Base-by-base conservation (phyloP, 2,888 invertebrate genomes). In the Drosophila mulleri region DNA sequence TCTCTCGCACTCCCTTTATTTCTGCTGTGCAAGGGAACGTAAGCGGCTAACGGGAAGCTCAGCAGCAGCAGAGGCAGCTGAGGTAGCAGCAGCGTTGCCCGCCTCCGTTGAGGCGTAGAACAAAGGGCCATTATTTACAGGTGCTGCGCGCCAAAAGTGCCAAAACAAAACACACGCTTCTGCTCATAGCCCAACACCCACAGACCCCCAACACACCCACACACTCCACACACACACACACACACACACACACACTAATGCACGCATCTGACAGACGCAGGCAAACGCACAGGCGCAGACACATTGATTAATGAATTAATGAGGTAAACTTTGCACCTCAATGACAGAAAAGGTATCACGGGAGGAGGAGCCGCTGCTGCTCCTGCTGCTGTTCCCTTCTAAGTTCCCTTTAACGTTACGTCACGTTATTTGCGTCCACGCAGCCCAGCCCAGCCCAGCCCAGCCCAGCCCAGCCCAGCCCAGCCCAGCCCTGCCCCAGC, bases 281-380 rank as follows among this genome's bases (percentile, higher is more conserved):
- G 56, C 64, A 65, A 45, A 42, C 63, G 44, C 76, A 69, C 72
- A 78, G 83, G 77, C 67, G 86, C 86, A 84, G 83, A 88, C 84
- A 86, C 86, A 89, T 86, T 86, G 86, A 86, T 86, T 86, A 86
- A 86, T 86, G 86, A 86, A 86, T 86, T 86, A 86, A 86, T 86
- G 86, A 86, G 86, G 78, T 86, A 86, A 86, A 86, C 86, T 86
- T 86, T 86, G 86, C 86, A 86, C 86, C 89, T 86, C 88, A 86
- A 87, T 86, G 86, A 87, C 86, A 86, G 85, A 82, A 88, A 83
- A 80, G 83, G 78, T 80, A 71, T 66, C 72, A 72, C 53, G 67
- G 82, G 73, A 60, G 77, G 72, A 65, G 37, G 37, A 39, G 37
- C 37, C 14, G 16, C 75, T 83, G 23, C 37, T 16, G 12, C 32